A percentile compares a stretch with the other conserved stretches of the same genome.
phyloP scores from a whole-genome alignment of 35 echinoderm and acorn worm species.

The Amphiura filiformis region DNA sequence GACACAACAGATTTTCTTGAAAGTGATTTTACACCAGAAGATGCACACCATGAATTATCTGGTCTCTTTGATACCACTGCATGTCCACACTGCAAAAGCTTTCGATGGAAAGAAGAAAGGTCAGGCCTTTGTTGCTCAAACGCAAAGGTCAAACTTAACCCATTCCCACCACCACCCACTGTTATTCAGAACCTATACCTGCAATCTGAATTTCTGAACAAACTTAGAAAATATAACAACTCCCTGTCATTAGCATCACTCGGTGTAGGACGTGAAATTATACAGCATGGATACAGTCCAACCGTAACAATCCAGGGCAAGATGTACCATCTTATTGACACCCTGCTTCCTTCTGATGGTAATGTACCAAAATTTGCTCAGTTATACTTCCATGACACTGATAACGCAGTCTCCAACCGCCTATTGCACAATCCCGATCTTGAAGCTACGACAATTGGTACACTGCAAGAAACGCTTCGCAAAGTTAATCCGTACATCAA shows the following conservation, averaged over 20 bases:
- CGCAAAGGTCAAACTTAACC: neutral
- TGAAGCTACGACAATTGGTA: neutral
- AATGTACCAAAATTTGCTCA: neutral
- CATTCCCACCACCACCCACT: neutral
- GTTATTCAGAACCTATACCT: neutral
- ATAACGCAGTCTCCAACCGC: neutral
- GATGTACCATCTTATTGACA: neutral
- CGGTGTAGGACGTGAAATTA: neutral
- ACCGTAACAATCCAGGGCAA: slow-evolving; percentile 18
- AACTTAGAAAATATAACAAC: neutral
- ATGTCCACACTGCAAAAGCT: neutral
- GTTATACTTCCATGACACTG: neutral
- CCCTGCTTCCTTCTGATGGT: neutral
- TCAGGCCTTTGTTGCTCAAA: neutral
- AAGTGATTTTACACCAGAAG: no score
- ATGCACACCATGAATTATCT: no score
- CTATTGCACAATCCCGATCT: neutral
- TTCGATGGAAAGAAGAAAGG: slow-evolving; percentile 6
- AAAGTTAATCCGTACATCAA: neutral
- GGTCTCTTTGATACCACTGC: neutral
- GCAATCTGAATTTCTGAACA: neutral
- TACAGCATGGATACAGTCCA: neutral
- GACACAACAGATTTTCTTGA: no score
- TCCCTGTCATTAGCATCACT: neutral
- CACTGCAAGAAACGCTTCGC: slow-evolving; percentile 8